phyloP scores from a whole-genome alignment of 2,113 vertebrate species.

The Corvus hawaiiensis region DNA sequence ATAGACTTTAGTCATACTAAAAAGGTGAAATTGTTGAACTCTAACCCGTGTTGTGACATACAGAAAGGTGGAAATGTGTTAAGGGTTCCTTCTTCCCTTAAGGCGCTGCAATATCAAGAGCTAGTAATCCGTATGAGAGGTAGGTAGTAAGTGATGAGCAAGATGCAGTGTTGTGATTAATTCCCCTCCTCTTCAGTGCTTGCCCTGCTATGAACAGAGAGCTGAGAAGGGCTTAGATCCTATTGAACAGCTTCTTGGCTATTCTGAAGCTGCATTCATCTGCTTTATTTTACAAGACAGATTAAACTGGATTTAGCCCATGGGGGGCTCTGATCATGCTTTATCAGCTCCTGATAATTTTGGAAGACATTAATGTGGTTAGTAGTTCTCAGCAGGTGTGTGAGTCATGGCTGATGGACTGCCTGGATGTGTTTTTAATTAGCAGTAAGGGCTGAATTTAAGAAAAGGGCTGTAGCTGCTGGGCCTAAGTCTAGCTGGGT shows the following conservation, averaged over 20 bases:
- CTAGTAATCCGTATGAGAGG: not conserved
- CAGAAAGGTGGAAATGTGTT: not conserved
- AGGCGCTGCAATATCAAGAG: not conserved
- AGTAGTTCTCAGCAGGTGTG: not conserved
- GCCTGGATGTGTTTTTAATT: not conserved
- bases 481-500: not conserved
- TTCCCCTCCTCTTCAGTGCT: not conserved
- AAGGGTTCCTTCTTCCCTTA: not conserved
- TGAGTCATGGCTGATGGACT: not conserved
- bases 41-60: not conserved
- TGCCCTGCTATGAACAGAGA: not conserved
- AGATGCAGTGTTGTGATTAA: not conserved
- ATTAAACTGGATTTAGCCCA: not conserved
- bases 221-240: not conserved
- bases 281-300: not conserved
- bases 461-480: not conserved
- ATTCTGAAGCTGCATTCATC: not conserved
- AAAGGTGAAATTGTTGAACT: not conserved
- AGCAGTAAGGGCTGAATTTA: not conserved
- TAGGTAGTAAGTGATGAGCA: not conserved
- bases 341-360: not conserved
- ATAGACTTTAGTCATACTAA: not conserved
- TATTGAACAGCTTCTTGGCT: not conserved
- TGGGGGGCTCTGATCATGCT: not conserved
- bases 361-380: not conserved